Base-by-base conservation (phyloP, 2,888 invertebrate genomes). In the Volucella inanis region DNA sequence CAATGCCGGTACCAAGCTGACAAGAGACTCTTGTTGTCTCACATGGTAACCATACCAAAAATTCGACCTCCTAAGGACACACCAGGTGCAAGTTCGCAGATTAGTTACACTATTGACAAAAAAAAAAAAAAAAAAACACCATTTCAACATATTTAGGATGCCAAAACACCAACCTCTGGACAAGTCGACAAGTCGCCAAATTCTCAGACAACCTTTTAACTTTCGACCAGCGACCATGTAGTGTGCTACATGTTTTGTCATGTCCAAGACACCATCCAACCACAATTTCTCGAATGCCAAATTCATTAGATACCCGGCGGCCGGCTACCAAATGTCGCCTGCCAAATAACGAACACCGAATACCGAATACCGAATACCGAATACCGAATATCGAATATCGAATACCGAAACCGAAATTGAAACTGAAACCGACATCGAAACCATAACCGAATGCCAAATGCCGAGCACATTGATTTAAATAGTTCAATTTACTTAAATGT, bases 401-500 rank as follows among this genome's bases (percentile, higher is more conserved):
- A 47, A 11, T 12, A 47, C n/a, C 11, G n/a, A n/a, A 11, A 12
- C 3, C 47, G 47, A 47, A 12, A 12, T 3, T 3, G 18, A 22
- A 22, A 22, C 18, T 22, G 2, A 22, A 2, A 22, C 18, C 18
- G 18, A 12, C n/a, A 2, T 4, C n/a, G 12, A 11, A 47, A 47
- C 11, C 47, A 47, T 12, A 22, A 10, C 39, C 57, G 39, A 15
- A n/a, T 15, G 39, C 64, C 47, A 39, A 74, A 55, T 31, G 22
- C 55, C 65, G 10, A 75, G 59, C 50, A 72, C 67, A 85, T 85
- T 85, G 85, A 85, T 81, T 85, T 76, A 85, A 85, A 85, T 85
- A 81, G 85, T 81, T 85, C 76, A 85, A 81, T 85, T 85, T 81
- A 85, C 85, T 76, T 81, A 81, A 85, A 81, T 85, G 81, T 77